A percentile compares a stretch with the other conserved stretches of the same genome.
Evolutionary conservation across 1,140 invertebrate species (phyloP).

Genomic region (Tetramorium parvispinum): DNA sequence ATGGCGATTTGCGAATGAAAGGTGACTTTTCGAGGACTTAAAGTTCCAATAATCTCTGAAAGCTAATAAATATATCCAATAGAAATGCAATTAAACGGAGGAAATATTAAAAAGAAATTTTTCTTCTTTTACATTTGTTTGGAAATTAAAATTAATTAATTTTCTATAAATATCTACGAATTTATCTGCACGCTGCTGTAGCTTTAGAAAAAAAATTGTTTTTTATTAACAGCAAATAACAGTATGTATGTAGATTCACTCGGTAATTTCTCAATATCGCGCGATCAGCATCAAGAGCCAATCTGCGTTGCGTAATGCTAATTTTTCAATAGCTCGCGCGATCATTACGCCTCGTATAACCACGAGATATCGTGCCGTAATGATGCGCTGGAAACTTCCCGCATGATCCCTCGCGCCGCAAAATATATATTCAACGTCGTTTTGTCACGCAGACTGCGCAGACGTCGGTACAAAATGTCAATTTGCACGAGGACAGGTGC

Average conservation of each 20-base stretch:
- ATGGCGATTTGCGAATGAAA: neutral
- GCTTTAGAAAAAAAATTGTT: neutral
- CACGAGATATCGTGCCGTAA: constrained; percentile 19
- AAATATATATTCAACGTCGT: constrained; percentile 36
- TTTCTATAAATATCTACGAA: neutral
- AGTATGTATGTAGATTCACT: neutral
- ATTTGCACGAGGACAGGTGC: constrained; percentile 5
- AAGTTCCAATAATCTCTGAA: neutral
- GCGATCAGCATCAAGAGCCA: constrained; percentile 19
- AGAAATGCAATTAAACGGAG: neutral
- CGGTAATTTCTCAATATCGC: constrained; percentile 29
- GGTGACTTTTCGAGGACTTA: neutral
- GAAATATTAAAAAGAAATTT: neutral
- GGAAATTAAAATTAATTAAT: constrained; percentile 2
- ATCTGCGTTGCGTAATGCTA: constrained; percentile 22
- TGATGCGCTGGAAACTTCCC: constrained; percentile 24
- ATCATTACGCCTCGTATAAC: constrained; percentile 35
- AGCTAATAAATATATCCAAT: neutral
- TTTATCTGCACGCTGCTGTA: neutral
- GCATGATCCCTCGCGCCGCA: neutral
- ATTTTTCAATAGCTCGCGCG: constrained; percentile 33
- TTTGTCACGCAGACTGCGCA: neutral
- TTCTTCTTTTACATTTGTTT: neutral
- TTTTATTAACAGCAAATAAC: neutral
- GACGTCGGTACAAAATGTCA: neutral